Base-by-base conservation (phyloP, 2,113 vertebrate species). In the Bombycilla garrulus region DNA sequence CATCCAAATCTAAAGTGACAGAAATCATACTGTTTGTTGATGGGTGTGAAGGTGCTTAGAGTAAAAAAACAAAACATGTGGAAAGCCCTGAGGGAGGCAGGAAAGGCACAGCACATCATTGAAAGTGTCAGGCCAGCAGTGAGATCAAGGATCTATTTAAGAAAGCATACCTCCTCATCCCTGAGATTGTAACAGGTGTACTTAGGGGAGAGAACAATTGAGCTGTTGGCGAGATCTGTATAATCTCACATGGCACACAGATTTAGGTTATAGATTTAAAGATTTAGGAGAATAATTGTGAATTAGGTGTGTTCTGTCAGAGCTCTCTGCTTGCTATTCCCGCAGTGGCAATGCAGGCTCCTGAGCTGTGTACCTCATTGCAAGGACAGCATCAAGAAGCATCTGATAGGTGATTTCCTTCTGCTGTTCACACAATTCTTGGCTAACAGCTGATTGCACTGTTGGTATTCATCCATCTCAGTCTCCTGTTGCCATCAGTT, bases 331-430 rank as follows among this genome's bases (percentile, higher is more conserved):
- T 50, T 57, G 4, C 36, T 31, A 7, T 53, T 83, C 25, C 40
- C 16, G 7, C 54, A 53, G 36, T 36, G 54, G 40, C 38, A 3
- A 0, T 71, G 78, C 21, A 73, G 51, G 17, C 7, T 73, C 38
- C 45, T 38, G n/a, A 86, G 64, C 20, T 7, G 4, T 10, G 5
- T 36, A 38, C 12, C 35, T 33, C 0, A 0, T 38, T 3, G 0
- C 0, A 0, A 31, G 42, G 19, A 58, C 0, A 0, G 11, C 6
- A 2, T 35, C 12, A 7, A 38, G 56, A 65, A 26, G 9, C 14
- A 10, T 28, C 60, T 74, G 60, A 57, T 78, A 80, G 12, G 26
- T 16, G 5, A 29, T 57, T 86, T 92, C 16, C 24, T 67, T 66
- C 65, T 72, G 42, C 36, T 83, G 4, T 81, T 89, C 17, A 28